Evolutionary conservation across 2,888 invertebrate genomes (phyloP), one percentile per base, ranked within the genome.

Genomic region (Matsumyia berberina): DNA sequence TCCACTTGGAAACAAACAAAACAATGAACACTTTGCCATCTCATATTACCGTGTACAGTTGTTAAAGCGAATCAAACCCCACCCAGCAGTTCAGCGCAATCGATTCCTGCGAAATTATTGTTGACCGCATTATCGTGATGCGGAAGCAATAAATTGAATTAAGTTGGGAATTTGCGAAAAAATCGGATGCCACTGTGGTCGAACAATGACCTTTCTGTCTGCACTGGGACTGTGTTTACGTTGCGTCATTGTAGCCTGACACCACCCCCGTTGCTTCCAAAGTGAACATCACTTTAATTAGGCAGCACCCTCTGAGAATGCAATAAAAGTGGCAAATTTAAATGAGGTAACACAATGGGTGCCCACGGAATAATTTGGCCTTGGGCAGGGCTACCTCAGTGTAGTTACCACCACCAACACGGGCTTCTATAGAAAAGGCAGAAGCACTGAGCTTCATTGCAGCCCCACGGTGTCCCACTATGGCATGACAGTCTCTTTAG

Each of bases 111-210:
- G 15, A 62, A 60, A 60, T 33, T 12, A 33, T 17, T 46, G 12
- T 46, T 44, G 11, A 33, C 60, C 62, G 33, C 46, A 62, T 46
- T 46, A 62, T 62, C 62, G 46, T 46, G 62, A 46, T 62, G 62
- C 62, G 62, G 62, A 62, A 46, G 19, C 33, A 62, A 62, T 62
- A 46, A 62, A 62, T 46, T 62, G 62, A 62, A 62, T 24, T 29
- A 12, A 60, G 17, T 15, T 44, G 8, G 12, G 29, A 60, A 15
- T 24, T 24, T 3, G 4, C 46, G 19, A 44, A 44, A 44, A 12
- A 44, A 19, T 9, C 19, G 0, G 11, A 19, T 15, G 4, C 11
- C 39, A 29, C 12, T 12, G 29, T n/a, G 11, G 15, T 31, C 31
- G 33, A 46, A 46, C 44, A 60, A 42, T 31, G 60, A 31, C 62